phyloP scores from a whole-genome alignment of 2,113 vertebrate genomes.

The Symphodus melops region DNA sequence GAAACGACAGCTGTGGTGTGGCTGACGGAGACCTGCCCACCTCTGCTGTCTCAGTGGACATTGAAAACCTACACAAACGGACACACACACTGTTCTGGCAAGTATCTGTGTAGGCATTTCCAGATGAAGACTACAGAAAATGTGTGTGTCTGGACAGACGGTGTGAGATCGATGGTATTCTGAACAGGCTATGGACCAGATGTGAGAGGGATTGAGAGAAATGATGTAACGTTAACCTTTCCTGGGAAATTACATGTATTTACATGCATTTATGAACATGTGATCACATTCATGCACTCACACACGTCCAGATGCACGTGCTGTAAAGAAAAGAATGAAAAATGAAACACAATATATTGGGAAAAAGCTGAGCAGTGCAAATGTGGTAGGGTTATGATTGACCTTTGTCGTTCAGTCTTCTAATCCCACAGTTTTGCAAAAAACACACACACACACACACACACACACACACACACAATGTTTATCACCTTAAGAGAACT shows the following conservation, averaged over 20 bases:
- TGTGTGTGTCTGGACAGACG: neutral
- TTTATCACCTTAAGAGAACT: too few species aligned
- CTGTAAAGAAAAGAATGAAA: neutral
- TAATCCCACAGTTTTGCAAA: slow-evolving; percentile 1
- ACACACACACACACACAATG: neutral
- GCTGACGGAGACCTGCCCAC: slow-evolving; percentile 63
- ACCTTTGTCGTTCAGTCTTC: neutral
- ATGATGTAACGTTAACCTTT: slow-evolving; percentile 42
- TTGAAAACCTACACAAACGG: slow-evolving; percentile 34
- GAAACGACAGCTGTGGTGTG: slow-evolving; percentile 77
- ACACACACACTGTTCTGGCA: slow-evolving; percentile 3
- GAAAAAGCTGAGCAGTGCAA: neutral
- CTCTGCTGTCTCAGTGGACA: slow-evolving; percentile 68
- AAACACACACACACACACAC: too few species aligned
- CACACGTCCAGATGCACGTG: neutral
- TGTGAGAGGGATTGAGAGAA: neutral
- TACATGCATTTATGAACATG: neutral
- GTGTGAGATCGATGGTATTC: slow-evolving; percentile 44
- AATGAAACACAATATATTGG: neutral
- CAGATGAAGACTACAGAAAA: slow-evolving; percentile 18
- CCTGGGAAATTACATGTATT: slow-evolving; percentile 36
- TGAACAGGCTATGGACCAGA: slow-evolving; percentile 40
- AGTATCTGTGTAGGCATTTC: slow-evolving; percentile 39
- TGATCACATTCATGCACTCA: slow-evolving; percentile 5
- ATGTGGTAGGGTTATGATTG: neutral